Conservation (phyloP, 2,113 vertebrate genomes). For the Variabilichromis moorii region DNA sequence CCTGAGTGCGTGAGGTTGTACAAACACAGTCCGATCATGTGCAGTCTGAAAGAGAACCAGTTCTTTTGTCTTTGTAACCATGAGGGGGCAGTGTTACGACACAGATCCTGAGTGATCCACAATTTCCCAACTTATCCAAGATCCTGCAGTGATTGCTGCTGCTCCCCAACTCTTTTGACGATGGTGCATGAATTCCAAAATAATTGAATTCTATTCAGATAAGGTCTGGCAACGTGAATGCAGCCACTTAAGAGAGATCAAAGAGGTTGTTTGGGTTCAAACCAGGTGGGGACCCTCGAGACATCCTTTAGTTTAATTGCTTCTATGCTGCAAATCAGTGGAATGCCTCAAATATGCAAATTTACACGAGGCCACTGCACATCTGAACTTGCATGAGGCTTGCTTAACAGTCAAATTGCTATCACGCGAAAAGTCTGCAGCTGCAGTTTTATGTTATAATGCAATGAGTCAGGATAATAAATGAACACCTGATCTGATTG, state of each 20-base stretch:
- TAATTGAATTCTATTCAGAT: slow-evolving; percentile 53
- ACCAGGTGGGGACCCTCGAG: slow-evolving; percentile 63
- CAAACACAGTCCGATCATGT: neutral
- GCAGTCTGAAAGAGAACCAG: neutral
- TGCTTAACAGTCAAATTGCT: neutral
- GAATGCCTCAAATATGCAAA: slow-evolving; percentile 54
- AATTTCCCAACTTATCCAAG: neutral
- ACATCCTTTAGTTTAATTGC: slow-evolving; percentile 62
- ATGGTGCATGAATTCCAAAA: slow-evolving; percentile 34
- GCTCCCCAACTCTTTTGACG: slow-evolving; percentile 11
- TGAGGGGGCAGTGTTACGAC: slow-evolving; percentile 57
- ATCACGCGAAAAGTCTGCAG: neutral
- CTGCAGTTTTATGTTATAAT: slow-evolving; percentile 9
- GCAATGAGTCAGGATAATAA: neutral
- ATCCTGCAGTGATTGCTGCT: slow-evolving; percentile 28
- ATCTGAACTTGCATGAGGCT: slow-evolving; percentile 4
- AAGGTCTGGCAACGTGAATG: slow-evolving; percentile 27
- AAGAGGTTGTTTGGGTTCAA: slow-evolving; percentile 45
- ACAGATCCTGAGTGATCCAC: neutral
- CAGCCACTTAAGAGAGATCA: slow-evolving; percentile 52
- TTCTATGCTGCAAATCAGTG: slow-evolving; percentile 50
- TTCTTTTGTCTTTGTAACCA: neutral
- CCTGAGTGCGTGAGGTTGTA: neutral
- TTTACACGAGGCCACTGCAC: neutral
- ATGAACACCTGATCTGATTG: slow-evolving; percentile 5